A percentile compares a stretch with the other conserved stretches of the same genome.
Evolutionary conservation across 2,888 invertebrate genomes (phyloP).

Genomic region (Silvanus unidentatus): DNA sequence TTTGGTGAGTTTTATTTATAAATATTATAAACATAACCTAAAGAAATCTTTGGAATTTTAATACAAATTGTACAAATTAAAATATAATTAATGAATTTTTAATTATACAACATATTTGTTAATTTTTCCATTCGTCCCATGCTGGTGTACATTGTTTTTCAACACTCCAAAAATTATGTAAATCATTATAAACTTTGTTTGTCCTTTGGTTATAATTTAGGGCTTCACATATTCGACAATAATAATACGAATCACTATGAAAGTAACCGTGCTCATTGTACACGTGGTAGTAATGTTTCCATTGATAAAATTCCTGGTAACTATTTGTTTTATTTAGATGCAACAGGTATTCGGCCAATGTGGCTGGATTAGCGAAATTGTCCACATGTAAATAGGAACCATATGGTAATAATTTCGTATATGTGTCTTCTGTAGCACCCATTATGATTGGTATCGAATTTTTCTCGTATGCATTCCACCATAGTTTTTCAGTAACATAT

Average conservation of each 20-base stretch:
- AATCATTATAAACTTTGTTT: slow-evolving; percentile 42
- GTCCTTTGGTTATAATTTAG: slow-evolving; percentile 53
- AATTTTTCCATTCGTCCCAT: slow-evolving; percentile 27
- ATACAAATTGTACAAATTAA: too few relatives aligned
- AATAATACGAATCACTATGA: slow-evolving; percentile 53
- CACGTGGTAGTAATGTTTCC: slow-evolving; percentile 55
- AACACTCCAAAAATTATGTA: slow-evolving; percentile 44
- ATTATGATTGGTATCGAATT: slow-evolving; percentile 60
- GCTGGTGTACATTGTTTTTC: slow-evolving; percentile 32
- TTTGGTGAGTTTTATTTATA: too few relatives aligned
- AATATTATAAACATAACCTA: too few relatives aligned
- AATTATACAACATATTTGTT: background rate
- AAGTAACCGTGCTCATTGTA: slow-evolving; percentile 66
- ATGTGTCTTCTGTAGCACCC: slow-evolving; percentile 50
- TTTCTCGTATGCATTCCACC: slow-evolving; percentile 59
- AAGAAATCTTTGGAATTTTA: too few relatives aligned
- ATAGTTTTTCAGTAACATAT: slow-evolving; percentile 66
- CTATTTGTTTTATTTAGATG: slow-evolving; percentile 47
- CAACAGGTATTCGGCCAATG: slow-evolving; percentile 51
- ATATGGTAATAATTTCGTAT: slow-evolving; percentile 54
- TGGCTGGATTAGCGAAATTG: slow-evolving; percentile 48
- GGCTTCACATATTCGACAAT: slow-evolving; percentile 64
- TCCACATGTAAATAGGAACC: slow-evolving; percentile 58
- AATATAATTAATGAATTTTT: too few relatives aligned
- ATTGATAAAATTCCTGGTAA: slow-evolving; percentile 30